Percentiles rank a stretch among this genome's conserved stretches.
These are phyloP conservation scores for Torymus aiolomorphi DNA, from an alignment of 2,888 invertebrate species.

Conservation along the genomic window DNA sequence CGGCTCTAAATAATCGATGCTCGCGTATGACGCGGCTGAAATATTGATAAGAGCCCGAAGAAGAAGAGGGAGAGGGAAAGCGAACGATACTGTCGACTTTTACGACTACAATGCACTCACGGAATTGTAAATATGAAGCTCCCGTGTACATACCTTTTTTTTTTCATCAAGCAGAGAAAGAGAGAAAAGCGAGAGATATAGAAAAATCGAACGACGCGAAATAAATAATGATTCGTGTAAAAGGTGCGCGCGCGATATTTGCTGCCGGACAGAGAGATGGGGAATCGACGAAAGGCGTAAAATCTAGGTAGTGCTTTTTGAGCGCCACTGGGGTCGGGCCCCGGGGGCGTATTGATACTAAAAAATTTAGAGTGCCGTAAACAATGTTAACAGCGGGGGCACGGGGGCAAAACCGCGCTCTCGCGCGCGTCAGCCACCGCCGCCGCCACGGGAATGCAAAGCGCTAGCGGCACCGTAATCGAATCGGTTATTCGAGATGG, in stretches of 20 bases:
- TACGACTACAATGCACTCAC: conserved; percentile 7
- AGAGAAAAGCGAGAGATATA: no score
- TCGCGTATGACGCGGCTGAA: background rate
- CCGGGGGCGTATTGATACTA: conserved; percentile 15
- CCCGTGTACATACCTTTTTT: no score
- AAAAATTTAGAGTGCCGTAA: conserved; percentile 40
- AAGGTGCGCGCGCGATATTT: background rate
- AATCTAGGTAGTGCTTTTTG: conserved; percentile 28
- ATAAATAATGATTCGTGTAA: conserved; percentile 26
- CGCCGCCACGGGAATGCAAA: background rate
- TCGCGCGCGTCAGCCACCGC: no score
- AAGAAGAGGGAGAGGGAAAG: background rate
- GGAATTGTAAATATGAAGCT: conserved; percentile 2
- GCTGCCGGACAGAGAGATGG: conserved; percentile 28
- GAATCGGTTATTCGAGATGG: conserved; percentile 16
- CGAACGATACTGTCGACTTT: background rate
- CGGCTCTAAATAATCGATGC: conserved; percentile 38
- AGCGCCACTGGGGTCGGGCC: background rate
- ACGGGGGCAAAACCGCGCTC: background rate
- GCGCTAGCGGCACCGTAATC: conserved; percentile 4
- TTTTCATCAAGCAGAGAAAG: no score
- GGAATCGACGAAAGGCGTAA: conserved; percentile 30
- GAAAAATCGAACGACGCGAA: background rate
- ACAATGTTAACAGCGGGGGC: conserved; percentile 13
- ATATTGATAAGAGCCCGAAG: conserved; percentile 17